Base-by-base conservation (phyloP, 2,797 vertebrate species). In the Sebastes paucispinis region DNA sequence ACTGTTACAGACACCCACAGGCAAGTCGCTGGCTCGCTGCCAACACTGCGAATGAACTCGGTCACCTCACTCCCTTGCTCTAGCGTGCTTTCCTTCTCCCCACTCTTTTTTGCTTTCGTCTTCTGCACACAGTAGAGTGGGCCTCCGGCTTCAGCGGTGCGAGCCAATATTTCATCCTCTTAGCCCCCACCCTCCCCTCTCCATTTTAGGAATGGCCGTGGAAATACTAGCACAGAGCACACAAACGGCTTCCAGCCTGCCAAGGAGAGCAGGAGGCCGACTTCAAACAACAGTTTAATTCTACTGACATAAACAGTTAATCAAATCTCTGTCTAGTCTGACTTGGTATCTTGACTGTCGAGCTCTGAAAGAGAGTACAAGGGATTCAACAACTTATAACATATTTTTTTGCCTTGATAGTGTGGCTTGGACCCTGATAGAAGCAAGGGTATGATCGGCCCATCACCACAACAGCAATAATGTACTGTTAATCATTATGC, bases 1-100 rank as follows among this genome's bases (percentile, higher is more conserved):
- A 92, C 77, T 31, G 91, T 91, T 93, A 93, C 95, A 95, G 92
- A 96, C 95, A 93, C 91, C 92, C 93, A 94, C 93, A 94, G 93
- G 94, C 94, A 88, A 92, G 91, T 87, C 77, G 4, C 58, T 95
- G 95, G 95, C 93, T 83, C 71, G 3, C 85, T 87, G 95, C 96
- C 95, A 96, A 89, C 47, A 52, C 87, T 79, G 88, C 22, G 77
- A 92, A 94, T 92, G 95, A 96, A 96, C 96, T 92, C 94, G 71
- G 84, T 96, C 93, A 96, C 94, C 96, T 88, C 92, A 59, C 86
- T 85, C 83, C 43, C 84, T 80, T 75, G 73, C 89, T 85, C 85
- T 63, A 85, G 74, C 69, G 13, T 70, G 80, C 90, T 90, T 86
- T 87, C 88, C 87, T 88, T 82, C 82, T 68, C 84, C 79, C 60